A percentile compares a stretch with the other conserved stretches of the same genome.
Evolutionary conservation across 1,140 invertebrate genomes (phyloP).

Genomic region (Caenorhabditis tropicalis): DNA sequence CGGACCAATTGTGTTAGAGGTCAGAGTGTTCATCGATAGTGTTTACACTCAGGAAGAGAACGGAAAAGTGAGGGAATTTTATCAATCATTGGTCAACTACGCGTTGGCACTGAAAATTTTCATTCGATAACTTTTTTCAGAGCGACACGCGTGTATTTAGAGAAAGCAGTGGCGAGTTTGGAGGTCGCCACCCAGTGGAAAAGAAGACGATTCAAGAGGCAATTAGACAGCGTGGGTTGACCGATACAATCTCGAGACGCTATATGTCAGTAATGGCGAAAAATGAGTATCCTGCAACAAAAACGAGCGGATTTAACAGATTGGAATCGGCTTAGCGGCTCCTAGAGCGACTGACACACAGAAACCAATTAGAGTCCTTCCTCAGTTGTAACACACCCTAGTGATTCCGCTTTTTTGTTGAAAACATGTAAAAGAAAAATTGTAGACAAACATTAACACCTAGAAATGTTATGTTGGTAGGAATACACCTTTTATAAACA

Average conservation of each 20-base stretch:
- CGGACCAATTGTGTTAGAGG: neutral
- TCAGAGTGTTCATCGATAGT: neutral
- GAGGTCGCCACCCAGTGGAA: neutral
- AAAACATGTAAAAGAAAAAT: neutral
- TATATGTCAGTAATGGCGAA: neutral
- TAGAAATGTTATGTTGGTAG: neutral
- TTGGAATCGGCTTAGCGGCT: neutral
- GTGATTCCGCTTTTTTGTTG: neutral
- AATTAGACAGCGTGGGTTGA: neutral
- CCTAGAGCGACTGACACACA: neutral
- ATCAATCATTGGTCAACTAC: neutral
- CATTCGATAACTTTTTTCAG: slow-evolving; percentile 14
- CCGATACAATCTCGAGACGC: neutral
- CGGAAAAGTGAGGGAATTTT: neutral
- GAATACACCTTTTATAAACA: neutral
- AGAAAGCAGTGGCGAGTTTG: neutral
- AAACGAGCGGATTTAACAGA: neutral
- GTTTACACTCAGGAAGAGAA: neutral
- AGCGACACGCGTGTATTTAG: neutral
- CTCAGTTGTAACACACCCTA: neutral
- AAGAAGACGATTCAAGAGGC: neutral
- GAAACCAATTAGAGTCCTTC: neutral
- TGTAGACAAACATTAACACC: neutral
- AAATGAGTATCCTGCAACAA: neutral
- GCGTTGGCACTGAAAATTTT: neutral